Evolutionary conservation across 2,888 invertebrate genomes (phyloP).

Genomic region (Conus canariensis): DNA sequence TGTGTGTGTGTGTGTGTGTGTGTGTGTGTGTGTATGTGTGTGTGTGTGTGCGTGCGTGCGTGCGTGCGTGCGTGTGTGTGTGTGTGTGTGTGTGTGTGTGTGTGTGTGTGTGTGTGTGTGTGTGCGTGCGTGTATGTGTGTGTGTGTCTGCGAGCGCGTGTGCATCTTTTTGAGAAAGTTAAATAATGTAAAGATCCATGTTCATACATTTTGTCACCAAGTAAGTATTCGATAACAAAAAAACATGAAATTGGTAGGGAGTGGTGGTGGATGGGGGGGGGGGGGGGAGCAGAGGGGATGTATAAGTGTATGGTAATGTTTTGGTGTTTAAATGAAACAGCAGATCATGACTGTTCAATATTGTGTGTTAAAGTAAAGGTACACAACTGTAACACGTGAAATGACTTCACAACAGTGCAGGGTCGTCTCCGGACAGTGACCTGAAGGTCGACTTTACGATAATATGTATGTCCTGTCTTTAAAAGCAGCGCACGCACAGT

Average conservation of each 20-base stretch:
- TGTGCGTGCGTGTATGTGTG: slow-evolving; percentile 35
- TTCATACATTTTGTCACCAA: no score
- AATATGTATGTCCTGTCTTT: no score
- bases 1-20: slow-evolving; percentile 23
- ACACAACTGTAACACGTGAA: no score
- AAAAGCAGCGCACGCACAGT: neutral
- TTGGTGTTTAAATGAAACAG: no score
- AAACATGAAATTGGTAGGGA: neutral
- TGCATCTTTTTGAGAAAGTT: neutral
- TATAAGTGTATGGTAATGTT: no score
- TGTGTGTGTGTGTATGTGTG: neutral
- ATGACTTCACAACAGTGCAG: no score
- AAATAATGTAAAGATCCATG: neutral
- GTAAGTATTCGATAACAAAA: neutral
- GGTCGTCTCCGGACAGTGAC: no score
- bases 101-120: slow-evolving; percentile 16
- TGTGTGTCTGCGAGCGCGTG: slow-evolving; percentile 29
- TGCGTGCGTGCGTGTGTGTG: slow-evolving; percentile 16
- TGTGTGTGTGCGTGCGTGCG: slow-evolving; percentile 22
- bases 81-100: slow-evolving; percentile 25
- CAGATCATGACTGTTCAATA: no score
- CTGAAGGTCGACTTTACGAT: no score
- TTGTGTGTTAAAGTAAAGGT: no score
- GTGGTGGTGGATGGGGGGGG: neutral
- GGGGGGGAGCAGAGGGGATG: neutral